Conservation (phyloP, 2,113 vertebrate species). For the Dromiciops gliroides region DNA sequence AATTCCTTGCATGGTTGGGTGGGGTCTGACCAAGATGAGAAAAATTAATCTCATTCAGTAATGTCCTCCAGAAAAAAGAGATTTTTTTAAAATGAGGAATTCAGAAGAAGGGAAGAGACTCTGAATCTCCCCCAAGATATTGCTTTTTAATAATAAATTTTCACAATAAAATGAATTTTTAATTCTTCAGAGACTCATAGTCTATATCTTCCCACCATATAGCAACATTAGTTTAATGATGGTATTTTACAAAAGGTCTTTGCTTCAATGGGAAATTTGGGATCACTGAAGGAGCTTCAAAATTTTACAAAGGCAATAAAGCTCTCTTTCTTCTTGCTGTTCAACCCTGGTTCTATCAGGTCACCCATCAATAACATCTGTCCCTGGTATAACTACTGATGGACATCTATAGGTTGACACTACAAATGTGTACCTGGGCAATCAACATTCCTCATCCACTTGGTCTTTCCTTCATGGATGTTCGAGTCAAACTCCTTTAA, state of each 20-base stretch:
- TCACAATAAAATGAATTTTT: neutral
- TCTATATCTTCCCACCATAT: neutral
- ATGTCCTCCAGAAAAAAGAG: too few species aligned
- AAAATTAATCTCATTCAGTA: too few species aligned
- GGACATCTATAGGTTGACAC: neutral
- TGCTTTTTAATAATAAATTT: too few species aligned
- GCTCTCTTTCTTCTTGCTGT: neutral
- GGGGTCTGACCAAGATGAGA: too few species aligned
- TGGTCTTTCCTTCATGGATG: neutral
- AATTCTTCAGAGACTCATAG: neutral
- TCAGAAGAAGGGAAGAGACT: too few species aligned
- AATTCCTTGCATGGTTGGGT: too few species aligned
- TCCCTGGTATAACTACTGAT: neutral
- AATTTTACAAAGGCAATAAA: neutral
- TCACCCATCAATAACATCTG: neutral
- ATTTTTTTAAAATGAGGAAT: too few species aligned
- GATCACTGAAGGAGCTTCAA: neutral
- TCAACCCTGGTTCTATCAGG: neutral
- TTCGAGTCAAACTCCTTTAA: neutral
- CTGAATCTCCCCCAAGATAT: too few species aligned
- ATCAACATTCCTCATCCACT: neutral
- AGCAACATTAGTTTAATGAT: neutral
- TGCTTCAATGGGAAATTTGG: neutral
- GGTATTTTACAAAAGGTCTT: neutral
- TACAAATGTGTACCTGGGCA: neutral